These are phyloP conservation scores for Eristalis intricaria DNA, from an alignment of 2,888 invertebrate genomes.

Conservation along the genomic window DNA sequence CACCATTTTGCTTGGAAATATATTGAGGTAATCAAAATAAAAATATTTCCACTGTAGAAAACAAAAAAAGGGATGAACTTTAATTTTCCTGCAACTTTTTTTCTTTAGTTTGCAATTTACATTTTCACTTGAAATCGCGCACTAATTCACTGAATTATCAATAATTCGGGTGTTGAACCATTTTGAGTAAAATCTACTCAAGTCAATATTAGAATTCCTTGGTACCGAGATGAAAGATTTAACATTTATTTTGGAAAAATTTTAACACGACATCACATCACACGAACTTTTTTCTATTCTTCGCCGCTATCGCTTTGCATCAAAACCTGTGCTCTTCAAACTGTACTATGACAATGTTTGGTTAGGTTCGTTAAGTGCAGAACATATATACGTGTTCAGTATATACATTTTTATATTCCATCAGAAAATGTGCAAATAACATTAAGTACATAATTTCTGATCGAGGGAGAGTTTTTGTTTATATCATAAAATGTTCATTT, in stretches of 20 bases:
- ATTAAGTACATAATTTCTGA: too few relatives aligned
- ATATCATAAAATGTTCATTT: too few relatives aligned
- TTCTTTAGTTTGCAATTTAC: slow-evolving; percentile 77
- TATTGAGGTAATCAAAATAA: slow-evolving; percentile 60
- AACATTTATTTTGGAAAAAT: slow-evolving; percentile 67
- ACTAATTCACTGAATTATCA: slow-evolving; percentile 4
- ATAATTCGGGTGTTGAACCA: background rate
- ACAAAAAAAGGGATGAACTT: slow-evolving; percentile 54
- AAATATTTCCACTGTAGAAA: slow-evolving; percentile 63
- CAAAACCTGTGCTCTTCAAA: slow-evolving; percentile 53
- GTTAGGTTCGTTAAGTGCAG: slow-evolving; percentile 29
- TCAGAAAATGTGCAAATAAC: too few relatives aligned
- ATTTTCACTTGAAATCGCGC: slow-evolving; percentile 72
- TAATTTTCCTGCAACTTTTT: slow-evolving; percentile 58
- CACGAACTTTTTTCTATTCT: slow-evolving; percentile 73
- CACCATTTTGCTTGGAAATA: slow-evolving; percentile 78
- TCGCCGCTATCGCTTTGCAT: slow-evolving; percentile 73
- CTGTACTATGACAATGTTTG: slow-evolving; percentile 63
- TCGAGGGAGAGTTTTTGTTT: too few relatives aligned
- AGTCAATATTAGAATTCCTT: slow-evolving; percentile 23
- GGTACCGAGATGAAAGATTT: slow-evolving; percentile 52
- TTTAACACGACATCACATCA: slow-evolving; percentile 72
- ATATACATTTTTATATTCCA: too few relatives aligned
- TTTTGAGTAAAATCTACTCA: slow-evolving; percentile 33
- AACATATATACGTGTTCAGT: too few relatives aligned